Conservation (phyloP, 2,888 invertebrate species). For the Aphodius sticticus region DNA sequence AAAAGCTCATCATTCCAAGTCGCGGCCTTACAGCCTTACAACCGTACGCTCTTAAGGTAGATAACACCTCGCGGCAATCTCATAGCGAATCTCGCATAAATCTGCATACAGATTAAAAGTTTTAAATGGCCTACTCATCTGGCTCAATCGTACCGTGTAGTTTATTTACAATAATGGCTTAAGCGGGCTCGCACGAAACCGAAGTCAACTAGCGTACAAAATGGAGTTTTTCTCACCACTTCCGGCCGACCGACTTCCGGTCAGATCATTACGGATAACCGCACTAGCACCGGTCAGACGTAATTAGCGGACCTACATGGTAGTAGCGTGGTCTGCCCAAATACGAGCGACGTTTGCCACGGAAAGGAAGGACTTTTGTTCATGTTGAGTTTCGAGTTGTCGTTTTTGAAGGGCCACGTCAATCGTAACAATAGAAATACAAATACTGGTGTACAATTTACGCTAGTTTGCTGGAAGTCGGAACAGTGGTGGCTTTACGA, state of each 20-base stretch:
- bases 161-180: slow-evolving; percentile 57
- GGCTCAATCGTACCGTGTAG: slow-evolving; percentile 27
- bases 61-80: not conserved
- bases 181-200: slow-evolving; percentile 58
- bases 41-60: not conserved
- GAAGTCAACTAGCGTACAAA: slow-evolving; percentile 62
- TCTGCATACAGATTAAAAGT: slow-evolving; percentile 51
- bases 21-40: not conserved
- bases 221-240: slow-evolving; percentile 63
- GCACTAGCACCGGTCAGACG: slow-evolving; percentile 41
- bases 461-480: not conserved
- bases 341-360: not conserved
- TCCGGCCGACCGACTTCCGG: slow-evolving; percentile 59
- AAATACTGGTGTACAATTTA: not conserved
- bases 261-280: slow-evolving; percentile 61
- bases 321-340: not conserved
- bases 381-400: not conserved
- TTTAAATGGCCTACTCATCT: slow-evolving; percentile 46
- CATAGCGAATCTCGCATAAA: slow-evolving; percentile 41
- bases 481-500: not conserved
- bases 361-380: not conserved
- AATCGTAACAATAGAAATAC: slow-evolving; percentile 4
- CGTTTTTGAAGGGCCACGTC: not conserved
- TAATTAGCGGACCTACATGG: slow-evolving; percentile 18
- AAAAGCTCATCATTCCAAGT: not conserved